Percentiles rank a stretch among this genome's conserved stretches.
These are phyloP conservation scores for Drosophila sp. DNA, from an alignment of 1,140 invertebrate genomes.

Conservation along the genomic window DNA sequence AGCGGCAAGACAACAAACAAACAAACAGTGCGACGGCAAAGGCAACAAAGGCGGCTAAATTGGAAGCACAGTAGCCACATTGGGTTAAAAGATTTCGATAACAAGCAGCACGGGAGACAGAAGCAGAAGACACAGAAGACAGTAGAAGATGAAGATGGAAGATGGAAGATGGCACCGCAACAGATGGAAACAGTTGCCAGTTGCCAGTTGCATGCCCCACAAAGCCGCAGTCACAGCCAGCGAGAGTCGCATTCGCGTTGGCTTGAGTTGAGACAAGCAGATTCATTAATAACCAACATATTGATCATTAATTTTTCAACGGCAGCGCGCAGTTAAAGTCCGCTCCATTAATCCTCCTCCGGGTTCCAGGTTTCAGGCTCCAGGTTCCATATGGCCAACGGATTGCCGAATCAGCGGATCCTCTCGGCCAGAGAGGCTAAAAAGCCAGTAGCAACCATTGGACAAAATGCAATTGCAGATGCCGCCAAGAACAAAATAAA, in stretches of 20 bases:
- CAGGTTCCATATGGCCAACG: neutral
- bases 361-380: neutral
- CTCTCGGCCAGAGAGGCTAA: conserved; percentile 6
- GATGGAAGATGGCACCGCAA: conserved; percentile 25
- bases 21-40: conserved; percentile 14
- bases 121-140: conserved; percentile 34
- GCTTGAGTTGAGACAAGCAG: conserved; percentile 7
- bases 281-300: conserved; percentile 76
- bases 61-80: conserved; percentile 72
- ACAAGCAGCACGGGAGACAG: conserved; percentile 41
- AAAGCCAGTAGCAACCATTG: conserved; percentile 44
- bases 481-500: neutral
- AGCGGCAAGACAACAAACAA: conserved; percentile 40
- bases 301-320: conserved; percentile 80
- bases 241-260: too few species aligned
- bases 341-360: conserved; percentile 71
- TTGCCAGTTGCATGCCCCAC: conserved; percentile 19
- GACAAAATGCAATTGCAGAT: conserved; percentile 53
- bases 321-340: conserved; percentile 39
- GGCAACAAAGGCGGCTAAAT: conserved; percentile 21
- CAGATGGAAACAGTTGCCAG: conserved; percentile 25
- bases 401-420: neutral
- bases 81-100: conserved; percentile 77
- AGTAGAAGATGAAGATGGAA: conserved; percentile 6
- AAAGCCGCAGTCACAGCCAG: neutral